Evolutionary conservation across 2,888 invertebrate species (phyloP).

Genomic region (Yponomeuta sedellus): DNA sequence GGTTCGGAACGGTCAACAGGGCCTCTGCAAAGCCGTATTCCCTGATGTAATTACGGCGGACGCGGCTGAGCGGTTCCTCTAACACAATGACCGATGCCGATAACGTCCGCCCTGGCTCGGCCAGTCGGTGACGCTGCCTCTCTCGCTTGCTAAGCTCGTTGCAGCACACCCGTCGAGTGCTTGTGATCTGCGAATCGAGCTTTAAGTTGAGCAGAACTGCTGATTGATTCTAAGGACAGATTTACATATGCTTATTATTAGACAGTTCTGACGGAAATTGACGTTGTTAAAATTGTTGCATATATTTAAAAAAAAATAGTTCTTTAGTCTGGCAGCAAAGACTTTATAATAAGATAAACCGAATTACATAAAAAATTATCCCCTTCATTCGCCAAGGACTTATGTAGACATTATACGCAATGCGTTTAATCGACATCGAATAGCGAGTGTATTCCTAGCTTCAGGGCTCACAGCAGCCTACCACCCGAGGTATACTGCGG

Average conservation of each 20-base stretch:
- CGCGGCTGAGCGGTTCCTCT: slow-evolving; percentile 52
- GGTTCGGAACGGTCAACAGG: slow-evolving; percentile 20
- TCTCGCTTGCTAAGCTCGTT: slow-evolving; percentile 7
- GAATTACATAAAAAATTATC: too few relatives aligned
- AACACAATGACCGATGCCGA: slow-evolving; percentile 63
- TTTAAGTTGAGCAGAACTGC: not conserved
- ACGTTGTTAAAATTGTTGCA: too few relatives aligned
- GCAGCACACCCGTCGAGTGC: not conserved
- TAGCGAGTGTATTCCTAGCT: slow-evolving; percentile 32
- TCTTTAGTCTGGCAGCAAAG: too few relatives aligned
- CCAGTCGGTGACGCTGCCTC: not conserved
- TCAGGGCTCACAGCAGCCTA: slow-evolving; percentile 20
- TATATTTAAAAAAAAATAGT: too few relatives aligned
- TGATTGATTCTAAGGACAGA: not conserved
- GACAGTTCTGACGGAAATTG: too few relatives aligned
- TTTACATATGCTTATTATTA: too few relatives aligned
- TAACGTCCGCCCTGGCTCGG: slow-evolving; percentile 25
- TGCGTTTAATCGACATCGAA: too few relatives aligned
- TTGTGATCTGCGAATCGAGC: not conserved
- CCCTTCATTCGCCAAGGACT: too few relatives aligned
- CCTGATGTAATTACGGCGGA: slow-evolving; percentile 67
- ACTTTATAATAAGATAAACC: too few relatives aligned
- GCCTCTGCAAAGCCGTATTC: slow-evolving; percentile 50
- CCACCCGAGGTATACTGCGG: slow-evolving; percentile 28
- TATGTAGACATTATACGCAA: too few relatives aligned